These are phyloP conservation scores for Myiozetetes cayanensis DNA, from an alignment of 2,113 vertebrate genomes.

Conservation along the genomic window DNA sequence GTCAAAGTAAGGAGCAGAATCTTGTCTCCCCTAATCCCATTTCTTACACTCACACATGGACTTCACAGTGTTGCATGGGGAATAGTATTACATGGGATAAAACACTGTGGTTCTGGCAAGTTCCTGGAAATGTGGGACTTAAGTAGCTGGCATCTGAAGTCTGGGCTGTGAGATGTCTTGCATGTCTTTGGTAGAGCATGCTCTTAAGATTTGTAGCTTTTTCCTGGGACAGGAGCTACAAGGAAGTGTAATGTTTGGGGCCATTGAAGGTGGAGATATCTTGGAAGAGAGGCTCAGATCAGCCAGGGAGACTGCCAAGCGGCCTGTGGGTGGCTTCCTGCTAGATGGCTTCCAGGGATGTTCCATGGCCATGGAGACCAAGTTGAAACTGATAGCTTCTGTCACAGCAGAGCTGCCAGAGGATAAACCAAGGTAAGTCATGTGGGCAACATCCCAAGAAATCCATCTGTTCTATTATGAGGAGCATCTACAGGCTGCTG, in stretches of 20 bases:
- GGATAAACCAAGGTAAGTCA: conserved; percentile 89
- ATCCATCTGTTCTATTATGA: background rate
- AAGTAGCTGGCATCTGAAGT: background rate
- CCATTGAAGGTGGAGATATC: conserved; percentile 91
- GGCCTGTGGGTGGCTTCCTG: conserved; percentile 93
- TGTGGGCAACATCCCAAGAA: background rate
- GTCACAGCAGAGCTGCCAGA: conserved; percentile 87
- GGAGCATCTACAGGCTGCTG: background rate
- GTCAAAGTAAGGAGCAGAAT: background rate
- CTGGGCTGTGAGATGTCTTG: background rate
- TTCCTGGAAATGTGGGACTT: background rate
- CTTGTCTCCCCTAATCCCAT: background rate
- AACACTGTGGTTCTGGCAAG: background rate
- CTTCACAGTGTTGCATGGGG: background rate
- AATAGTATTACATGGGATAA: background rate
- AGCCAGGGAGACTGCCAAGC: conserved; percentile 90
- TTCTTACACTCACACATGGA: background rate
- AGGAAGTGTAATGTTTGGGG: conserved; percentile 83
- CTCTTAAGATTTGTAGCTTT: conserved; percentile 41
- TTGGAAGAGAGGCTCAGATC: conserved; percentile 91
- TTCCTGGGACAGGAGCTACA: conserved; percentile 79
- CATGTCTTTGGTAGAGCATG: background rate
- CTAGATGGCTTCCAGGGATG: conserved; percentile 88
- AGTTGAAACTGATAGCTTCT: conserved; percentile 81
- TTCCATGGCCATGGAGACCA: conserved; percentile 76